These are phyloP conservation scores for Drosophila algonquin DNA, from an alignment of 2,888 invertebrate genomes.

Conservation along the genomic window DNA sequence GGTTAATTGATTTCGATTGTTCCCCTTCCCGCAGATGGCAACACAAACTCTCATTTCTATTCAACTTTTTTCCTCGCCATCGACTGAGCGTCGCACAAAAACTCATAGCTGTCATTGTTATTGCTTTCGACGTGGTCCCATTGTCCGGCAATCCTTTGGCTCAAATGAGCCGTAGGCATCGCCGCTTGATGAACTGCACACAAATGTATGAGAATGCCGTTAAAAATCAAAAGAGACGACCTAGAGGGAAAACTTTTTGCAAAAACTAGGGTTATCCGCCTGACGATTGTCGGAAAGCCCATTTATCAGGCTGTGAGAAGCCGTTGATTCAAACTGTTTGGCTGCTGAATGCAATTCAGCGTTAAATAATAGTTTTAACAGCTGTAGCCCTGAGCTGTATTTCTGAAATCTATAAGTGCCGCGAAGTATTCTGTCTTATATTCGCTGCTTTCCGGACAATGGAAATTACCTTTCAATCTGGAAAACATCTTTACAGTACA, in stretches of 20 bases:
- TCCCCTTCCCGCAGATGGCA: constrained; percentile 16
- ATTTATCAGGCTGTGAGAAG: constrained; percentile 63
- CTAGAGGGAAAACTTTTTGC: constrained; percentile 7
- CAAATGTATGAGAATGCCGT: constrained; percentile 35
- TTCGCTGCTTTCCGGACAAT: constrained; percentile 2
- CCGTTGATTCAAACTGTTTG: constrained; percentile 61
- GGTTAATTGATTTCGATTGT: constrained; percentile 40
- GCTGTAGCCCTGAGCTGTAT: neutral
- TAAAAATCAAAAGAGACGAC: constrained; percentile 23
- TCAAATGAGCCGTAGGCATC: constrained; percentile 61
- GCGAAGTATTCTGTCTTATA: constrained; percentile 3
- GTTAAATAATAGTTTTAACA: constrained; percentile 55
- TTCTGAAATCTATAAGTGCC: no score
- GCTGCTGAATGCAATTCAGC: constrained; percentile 60
- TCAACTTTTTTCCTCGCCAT: constrained; percentile 10
- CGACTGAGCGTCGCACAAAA: constrained; percentile 54
- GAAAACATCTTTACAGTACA: no score
- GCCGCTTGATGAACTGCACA: constrained; percentile 45
- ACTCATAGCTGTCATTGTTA: constrained; percentile 70
- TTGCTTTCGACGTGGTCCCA: constrained; percentile 55
- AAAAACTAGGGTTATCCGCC: constrained; percentile 4
- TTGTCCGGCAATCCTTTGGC: constrained; percentile 56
- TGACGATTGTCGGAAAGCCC: constrained; percentile 27
- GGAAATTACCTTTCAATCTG: no score
- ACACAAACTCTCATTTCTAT: constrained; percentile 38